Conservation (phyloP, 2,113 vertebrate genomes). For the Tupaia tana region DNA sequence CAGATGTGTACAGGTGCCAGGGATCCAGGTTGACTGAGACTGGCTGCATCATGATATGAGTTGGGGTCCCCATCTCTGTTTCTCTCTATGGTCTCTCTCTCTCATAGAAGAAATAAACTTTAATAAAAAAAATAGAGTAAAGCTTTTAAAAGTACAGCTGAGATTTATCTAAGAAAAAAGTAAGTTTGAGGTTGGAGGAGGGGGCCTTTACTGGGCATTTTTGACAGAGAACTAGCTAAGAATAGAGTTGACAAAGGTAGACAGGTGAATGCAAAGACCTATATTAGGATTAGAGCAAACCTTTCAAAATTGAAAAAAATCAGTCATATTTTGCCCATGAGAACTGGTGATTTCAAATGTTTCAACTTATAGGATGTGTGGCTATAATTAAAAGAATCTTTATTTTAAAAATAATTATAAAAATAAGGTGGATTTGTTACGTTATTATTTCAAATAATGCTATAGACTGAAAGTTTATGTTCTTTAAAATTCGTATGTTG, state of each 20-base stretch:
- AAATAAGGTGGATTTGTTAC: not conserved
- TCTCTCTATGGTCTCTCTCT: no score
- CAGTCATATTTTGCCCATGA: not conserved
- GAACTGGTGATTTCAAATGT: not conserved
- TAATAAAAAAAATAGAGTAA: not conserved
- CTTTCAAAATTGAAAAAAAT: not conserved
- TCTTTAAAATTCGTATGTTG: not conserved
- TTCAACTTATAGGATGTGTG: not conserved
- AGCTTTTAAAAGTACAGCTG: not conserved
- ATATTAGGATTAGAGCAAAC: not conserved
- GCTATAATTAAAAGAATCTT: not conserved
- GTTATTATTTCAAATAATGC: not conserved
- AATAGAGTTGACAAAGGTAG: not conserved
- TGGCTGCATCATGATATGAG: no score
- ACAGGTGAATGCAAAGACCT: not conserved
- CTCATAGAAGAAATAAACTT: no score
- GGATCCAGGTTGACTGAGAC: no score
- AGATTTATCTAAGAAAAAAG: not conserved
- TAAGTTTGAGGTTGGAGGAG: not conserved
- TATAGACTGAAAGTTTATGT: not conserved
- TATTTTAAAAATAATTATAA: not conserved
- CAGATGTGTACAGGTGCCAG: no score
- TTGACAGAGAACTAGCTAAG: not conserved
- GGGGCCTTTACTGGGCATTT: not conserved
- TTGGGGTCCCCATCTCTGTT: no score